A percentile compares a stretch with the other conserved stretches of the same genome.
These are phyloP conservation scores for Papilio glaucus DNA, from an alignment of 1,140 invertebrate genomes.

Conservation along the genomic window DNA sequence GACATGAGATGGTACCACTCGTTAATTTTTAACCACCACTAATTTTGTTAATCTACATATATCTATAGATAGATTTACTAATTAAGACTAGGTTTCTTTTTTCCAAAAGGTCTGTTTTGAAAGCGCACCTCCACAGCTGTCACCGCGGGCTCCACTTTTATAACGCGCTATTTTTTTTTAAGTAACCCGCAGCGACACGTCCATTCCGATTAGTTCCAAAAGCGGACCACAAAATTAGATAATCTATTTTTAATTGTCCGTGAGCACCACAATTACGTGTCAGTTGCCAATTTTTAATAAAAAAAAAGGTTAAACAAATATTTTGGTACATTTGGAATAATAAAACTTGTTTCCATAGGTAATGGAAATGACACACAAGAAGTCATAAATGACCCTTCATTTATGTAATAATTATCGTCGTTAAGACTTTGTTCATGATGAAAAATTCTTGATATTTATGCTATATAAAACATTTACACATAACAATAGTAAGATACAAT, in stretches of 20 bases:
- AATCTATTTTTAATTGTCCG: conserved; percentile 60
- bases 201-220: conserved; percentile 66
- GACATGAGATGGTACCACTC: too few relatives aligned
- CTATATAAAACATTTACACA: neutral
- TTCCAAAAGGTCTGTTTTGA: conserved; percentile 10
- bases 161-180: conserved; percentile 55
- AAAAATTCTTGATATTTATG: too few relatives aligned
- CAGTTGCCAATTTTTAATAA: neutral
- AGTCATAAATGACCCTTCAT: neutral
- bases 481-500: neutral
- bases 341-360: neutral
- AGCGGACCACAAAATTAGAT: conserved; percentile 51
- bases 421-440: neutral
- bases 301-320: neutral
- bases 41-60: too few relatives aligned
- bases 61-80: neutral
- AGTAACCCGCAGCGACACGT: conserved; percentile 63
- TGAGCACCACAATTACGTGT: conserved; percentile 18
- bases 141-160: conserved; percentile 53
- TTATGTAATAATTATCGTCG: neutral
- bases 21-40: too few relatives aligned
- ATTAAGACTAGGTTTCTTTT: neutral
- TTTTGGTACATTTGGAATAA: neutral
- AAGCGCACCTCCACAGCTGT: conserved; percentile 48
- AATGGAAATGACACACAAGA: neutral